Evolutionary conservation across 2,888 invertebrate genomes (phyloP).

Genomic region (Zaprionus obscuricornis): DNA sequence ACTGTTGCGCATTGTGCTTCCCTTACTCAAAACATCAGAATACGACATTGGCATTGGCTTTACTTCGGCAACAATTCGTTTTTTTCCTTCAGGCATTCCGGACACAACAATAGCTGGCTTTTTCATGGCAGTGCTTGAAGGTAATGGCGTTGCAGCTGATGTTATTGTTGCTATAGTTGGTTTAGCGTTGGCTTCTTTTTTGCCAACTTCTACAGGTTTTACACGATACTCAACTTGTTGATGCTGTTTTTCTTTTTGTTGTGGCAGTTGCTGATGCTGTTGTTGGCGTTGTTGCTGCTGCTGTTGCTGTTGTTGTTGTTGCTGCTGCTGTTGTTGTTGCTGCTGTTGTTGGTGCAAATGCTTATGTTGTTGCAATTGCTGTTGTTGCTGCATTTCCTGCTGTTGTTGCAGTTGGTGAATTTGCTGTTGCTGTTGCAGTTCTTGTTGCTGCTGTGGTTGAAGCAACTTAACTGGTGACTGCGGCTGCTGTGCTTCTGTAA

Average conservation of each 20-base stretch:
- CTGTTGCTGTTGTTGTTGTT: slow-evolving; percentile 13
- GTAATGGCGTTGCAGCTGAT: slow-evolving; percentile 22
- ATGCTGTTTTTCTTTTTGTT: no score
- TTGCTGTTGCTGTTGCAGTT: slow-evolving; percentile 10
- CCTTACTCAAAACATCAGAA: slow-evolving; percentile 91
- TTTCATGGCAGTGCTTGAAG: slow-evolving; percentile 40
- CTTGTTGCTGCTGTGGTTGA: slow-evolving; percentile 6
- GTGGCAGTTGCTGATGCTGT: no score
- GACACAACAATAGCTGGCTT: slow-evolving; percentile 47
- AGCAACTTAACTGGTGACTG: slow-evolving; percentile 29
- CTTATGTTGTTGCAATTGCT: background rate
- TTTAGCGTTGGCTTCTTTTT: slow-evolving; percentile 7
- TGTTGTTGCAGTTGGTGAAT: slow-evolving; percentile 4
- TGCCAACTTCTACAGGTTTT: slow-evolving; percentile 5
- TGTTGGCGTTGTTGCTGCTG: slow-evolving; percentile 17
- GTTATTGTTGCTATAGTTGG: slow-evolving; percentile 12
- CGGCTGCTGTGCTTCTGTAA: slow-evolving; percentile 4
- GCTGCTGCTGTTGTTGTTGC: slow-evolving; percentile 1
- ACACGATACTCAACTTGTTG: slow-evolving; percentile 24
- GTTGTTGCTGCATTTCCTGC: background rate
- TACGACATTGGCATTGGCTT: slow-evolving; percentile 94
- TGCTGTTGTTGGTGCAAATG: slow-evolving; percentile 9
- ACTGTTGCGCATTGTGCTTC: slow-evolving; percentile 53
- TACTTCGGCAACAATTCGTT: slow-evolving; percentile 91
- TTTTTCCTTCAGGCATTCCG: slow-evolving; percentile 74